These are phyloP conservation scores for Megalops cyprinoides DNA, from an alignment of 2,797 vertebrate species.

Conservation along the genomic window DNA sequence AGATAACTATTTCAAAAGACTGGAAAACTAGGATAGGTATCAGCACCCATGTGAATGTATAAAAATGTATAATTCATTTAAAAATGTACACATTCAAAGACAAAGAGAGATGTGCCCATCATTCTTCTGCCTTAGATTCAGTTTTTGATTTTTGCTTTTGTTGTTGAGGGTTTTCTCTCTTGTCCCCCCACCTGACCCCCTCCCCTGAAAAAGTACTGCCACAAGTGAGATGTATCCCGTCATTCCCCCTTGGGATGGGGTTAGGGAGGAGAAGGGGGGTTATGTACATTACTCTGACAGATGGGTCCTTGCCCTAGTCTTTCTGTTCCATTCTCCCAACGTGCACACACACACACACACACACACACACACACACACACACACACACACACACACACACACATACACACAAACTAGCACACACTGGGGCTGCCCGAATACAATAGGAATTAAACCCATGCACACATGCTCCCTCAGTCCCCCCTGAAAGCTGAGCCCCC, in stretches of 20 bases:
- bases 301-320: conserved; percentile 38
- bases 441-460: conserved; percentile 80
- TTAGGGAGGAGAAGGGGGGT: conserved; percentile 6
- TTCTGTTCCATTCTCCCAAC: conserved; percentile 7
- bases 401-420: conserved; percentile 39
- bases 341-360: conserved; percentile 17
- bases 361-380: background rate
- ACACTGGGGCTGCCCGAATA: conserved; percentile 74
- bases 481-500: conserved; percentile 78
- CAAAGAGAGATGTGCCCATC: no score
- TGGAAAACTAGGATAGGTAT: no score
- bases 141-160: conserved; percentile 30
- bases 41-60: no score
- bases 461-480: conserved; percentile 74
- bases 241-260: background rate
- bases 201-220: conserved; percentile 15
- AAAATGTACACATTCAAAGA: no score
- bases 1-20: no score
- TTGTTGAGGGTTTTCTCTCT: conserved; percentile 47
- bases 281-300: conserved; percentile 8
- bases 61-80: no score
- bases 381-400: background rate
- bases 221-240: conserved; percentile 31
- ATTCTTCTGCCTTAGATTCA: background rate
- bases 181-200: background rate